phyloP scores from a whole-genome alignment of 35 echinoderm and acorn worm genomes.

The Anneissia japonica region DNA sequence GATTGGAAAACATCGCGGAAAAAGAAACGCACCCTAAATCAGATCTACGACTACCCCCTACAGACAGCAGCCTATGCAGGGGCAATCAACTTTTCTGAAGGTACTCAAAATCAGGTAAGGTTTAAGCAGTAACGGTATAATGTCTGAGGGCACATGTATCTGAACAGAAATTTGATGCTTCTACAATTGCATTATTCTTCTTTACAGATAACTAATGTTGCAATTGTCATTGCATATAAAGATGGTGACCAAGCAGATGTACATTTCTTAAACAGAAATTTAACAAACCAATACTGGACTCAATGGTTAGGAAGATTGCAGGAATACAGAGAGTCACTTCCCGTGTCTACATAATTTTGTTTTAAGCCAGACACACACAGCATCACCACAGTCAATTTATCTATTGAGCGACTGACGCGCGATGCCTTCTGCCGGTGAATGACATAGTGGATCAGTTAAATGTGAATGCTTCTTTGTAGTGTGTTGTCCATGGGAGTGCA shows the following conservation, averaged over 20 bases:
- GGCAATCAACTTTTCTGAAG: not conserved
- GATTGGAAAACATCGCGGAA: slow-evolving; percentile 13
- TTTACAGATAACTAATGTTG: slow-evolving; percentile 8
- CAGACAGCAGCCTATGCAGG: slow-evolving; percentile 16
- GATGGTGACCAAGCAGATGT: not conserved
- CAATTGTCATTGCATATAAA: slow-evolving; percentile 3
- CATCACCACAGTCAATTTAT: too few species aligned
- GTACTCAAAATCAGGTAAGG: not conserved
- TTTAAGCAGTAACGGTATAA: too few species aligned
- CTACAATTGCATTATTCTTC: not conserved
- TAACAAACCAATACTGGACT: not conserved
- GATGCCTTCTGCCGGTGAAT: too few species aligned
- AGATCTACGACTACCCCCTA: not conserved
- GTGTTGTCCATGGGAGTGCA: too few species aligned
- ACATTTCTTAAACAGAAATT: not conserved
- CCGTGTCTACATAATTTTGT: not conserved
- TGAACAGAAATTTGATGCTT: not conserved
- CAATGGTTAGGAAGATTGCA: slow-evolving; percentile 8
- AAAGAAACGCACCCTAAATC: not conserved
- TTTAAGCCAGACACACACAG: too few species aligned
- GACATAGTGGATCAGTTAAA: too few species aligned
- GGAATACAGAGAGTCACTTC: not conserved
- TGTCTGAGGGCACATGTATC: not conserved
- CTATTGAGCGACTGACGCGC: too few species aligned
- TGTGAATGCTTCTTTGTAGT: too few species aligned